Evolutionary conservation across 2,113 vertebrate genomes (phyloP).

Genomic region (Cromileptes altivelis): DNA sequence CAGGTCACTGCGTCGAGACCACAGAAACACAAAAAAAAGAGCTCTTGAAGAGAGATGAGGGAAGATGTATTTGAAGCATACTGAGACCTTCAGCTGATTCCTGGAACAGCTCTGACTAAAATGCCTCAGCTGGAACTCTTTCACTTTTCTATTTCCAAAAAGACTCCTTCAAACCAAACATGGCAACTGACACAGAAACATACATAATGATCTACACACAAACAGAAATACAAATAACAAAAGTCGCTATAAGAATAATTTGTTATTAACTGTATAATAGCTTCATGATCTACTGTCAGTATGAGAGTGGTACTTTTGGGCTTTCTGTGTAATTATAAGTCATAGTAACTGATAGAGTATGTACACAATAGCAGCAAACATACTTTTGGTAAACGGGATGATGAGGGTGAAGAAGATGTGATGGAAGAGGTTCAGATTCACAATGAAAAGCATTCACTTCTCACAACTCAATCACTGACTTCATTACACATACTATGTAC

Average conservation of each 20-base stretch:
- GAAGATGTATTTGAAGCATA: not conserved
- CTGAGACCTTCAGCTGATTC: not conserved
- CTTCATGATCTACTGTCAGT: constrained; percentile 70
- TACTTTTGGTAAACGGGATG: constrained; percentile 83
- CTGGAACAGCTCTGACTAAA: not conserved
- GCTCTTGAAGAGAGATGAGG: not conserved
- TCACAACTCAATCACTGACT: constrained; percentile 69
- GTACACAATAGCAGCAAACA: constrained; percentile 88
- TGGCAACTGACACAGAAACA: constrained; percentile 23
- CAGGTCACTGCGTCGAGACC: not conserved
- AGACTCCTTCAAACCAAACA: constrained; percentile 56
- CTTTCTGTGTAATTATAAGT: constrained; percentile 71
- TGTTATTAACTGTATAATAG: constrained; percentile 73
- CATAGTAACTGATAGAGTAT: constrained; percentile 73
- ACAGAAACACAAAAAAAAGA: not conserved
- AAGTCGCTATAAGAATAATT: constrained; percentile 76
- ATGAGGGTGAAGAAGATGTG: constrained; percentile 48
- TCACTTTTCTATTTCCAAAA: constrained; percentile 33
- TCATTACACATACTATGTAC: constrained; percentile 81
- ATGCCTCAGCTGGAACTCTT: constrained; percentile 26
- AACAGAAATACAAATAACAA: constrained; percentile 62
- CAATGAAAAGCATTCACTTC: constrained; percentile 63
- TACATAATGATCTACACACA: constrained; percentile 64
- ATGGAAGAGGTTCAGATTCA: constrained; percentile 75
- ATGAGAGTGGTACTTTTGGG: constrained; percentile 64